A percentile compares a stretch with the other conserved stretches of the same genome.
These are phyloP conservation scores for Gambusia holbrooki DNA, from an alignment of 2,113 vertebrate genomes.

Conservation along the genomic window DNA sequence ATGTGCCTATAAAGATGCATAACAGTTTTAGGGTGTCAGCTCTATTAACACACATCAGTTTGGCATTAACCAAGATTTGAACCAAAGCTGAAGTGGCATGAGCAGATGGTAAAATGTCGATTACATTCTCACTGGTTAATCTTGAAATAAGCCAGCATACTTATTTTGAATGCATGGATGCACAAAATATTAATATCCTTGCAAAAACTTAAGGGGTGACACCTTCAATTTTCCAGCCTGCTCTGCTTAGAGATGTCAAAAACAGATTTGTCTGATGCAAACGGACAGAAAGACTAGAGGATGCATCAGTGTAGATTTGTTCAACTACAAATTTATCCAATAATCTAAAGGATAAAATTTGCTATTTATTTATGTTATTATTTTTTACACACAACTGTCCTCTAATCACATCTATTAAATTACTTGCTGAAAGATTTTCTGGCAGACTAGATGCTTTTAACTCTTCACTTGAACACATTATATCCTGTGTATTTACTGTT, in stretches of 20 bases:
- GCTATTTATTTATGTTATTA: background rate
- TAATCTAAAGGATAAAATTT: background rate
- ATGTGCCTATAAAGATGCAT: conserved; percentile 35
- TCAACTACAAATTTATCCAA: background rate
- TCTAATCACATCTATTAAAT: conserved; percentile 20
- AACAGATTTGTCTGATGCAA: conserved; percentile 13
- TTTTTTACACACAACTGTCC: background rate
- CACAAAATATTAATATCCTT: conserved; percentile 12
- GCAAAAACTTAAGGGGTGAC: conserved; percentile 20
- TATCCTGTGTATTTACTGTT: conserved; percentile 43
- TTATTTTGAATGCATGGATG: conserved; percentile 21
- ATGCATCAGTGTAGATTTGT: background rate
- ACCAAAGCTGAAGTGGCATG: conserved; percentile 24
- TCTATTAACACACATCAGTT: conserved; percentile 28
- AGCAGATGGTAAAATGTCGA: conserved; percentile 59
- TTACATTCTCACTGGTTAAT: conserved; percentile 31
- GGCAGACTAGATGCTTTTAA: conserved; percentile 61
- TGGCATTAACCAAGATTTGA: conserved; percentile 40
- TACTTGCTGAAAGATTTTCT: conserved; percentile 52
- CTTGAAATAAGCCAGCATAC: conserved; percentile 12
- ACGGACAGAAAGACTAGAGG: background rate
- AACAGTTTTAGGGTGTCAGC: conserved; percentile 24
- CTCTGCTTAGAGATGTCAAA: conserved; percentile 22
- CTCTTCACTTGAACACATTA: conserved; percentile 43
- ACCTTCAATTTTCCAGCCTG: conserved; percentile 15